Evolutionary conservation across 2,113 vertebrate species (phyloP).

Genomic region (Vanacampus margaritifer): DNA sequence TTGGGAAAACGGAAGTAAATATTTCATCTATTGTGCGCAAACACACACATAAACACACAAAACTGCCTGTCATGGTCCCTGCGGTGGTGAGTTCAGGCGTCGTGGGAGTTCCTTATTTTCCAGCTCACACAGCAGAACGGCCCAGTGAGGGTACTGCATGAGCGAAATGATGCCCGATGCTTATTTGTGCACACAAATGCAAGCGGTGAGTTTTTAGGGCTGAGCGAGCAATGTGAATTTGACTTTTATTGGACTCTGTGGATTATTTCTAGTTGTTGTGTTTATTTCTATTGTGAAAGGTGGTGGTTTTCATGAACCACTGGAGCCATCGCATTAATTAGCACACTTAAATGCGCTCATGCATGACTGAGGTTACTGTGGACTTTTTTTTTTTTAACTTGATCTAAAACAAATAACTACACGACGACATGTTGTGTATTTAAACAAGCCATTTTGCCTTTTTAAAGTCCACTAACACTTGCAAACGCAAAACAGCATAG

Average conservation of each 20-base stretch:
- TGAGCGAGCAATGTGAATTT: background rate
- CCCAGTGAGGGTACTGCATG: slow-evolving; percentile 23
- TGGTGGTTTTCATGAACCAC: background rate
- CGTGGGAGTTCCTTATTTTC: slow-evolving; percentile 72
- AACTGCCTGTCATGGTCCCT: slow-evolving; percentile 20
- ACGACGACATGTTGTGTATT: too few relatives aligned
- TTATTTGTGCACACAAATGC: background rate
- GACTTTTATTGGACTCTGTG: slow-evolving; percentile 2
- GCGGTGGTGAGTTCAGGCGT: slow-evolving; percentile 41
- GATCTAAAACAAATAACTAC: too few relatives aligned
- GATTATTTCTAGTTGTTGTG: background rate
- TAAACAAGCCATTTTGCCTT: too few relatives aligned
- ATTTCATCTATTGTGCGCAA: background rate
- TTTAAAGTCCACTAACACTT: too few relatives aligned
- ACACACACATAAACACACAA: background rate
- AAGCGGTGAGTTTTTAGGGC: background rate
- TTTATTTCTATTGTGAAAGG: background rate
- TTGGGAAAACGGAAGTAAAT: background rate
- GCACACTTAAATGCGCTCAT: background rate
- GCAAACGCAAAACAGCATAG: too few relatives aligned
- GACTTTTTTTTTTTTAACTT: too few relatives aligned
- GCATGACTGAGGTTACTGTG: too few relatives aligned
- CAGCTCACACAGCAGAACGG: slow-evolving; percentile 62
- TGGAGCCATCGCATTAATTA: background rate
- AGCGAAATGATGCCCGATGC: background rate